These are phyloP conservation scores for Adrianichthys oophorus DNA, from an alignment of 2,797 vertebrate genomes.

Conservation along the genomic window DNA sequence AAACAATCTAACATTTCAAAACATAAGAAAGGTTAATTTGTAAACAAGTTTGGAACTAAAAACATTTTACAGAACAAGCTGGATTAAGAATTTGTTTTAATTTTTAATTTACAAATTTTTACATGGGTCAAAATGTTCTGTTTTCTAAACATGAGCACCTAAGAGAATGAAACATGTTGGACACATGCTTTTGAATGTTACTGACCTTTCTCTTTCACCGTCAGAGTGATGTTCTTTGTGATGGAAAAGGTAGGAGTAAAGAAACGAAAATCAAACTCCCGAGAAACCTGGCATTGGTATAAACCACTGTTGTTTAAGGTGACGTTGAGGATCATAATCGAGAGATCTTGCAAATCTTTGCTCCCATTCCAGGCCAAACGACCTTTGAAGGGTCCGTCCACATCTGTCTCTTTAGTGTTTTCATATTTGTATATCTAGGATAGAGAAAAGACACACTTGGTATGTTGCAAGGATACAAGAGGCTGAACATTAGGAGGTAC, in stretches of 20 bases:
- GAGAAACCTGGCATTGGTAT: constrained; percentile 85
- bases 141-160: constrained; percentile 6
- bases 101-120: background rate
- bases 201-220: constrained; percentile 84
- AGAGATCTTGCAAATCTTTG: constrained; percentile 92
- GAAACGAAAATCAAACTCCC: constrained; percentile 84
- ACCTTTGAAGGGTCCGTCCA: constrained; percentile 75
- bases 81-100: background rate
- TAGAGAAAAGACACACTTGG: constrained; percentile 13
- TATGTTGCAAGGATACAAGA: too few relatives aligned
- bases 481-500: too few relatives aligned
- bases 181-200: background rate
- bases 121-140: constrained; percentile 3
- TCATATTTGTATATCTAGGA: constrained; percentile 62
- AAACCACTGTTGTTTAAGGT: constrained; percentile 84
- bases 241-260: constrained; percentile 75
- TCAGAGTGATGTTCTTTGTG: constrained; percentile 79
- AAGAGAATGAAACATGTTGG: background rate
- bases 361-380: constrained; percentile 90
- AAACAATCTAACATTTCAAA: background rate
- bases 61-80: too few relatives aligned
- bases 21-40: background rate
- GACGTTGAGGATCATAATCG: constrained; percentile 86
- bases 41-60: background rate
- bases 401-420: rapidly evolving